Percentiles rank a stretch among this genome's conserved stretches.
These are phyloP conservation scores for Lepisosteus oculatus DNA, from an alignment of 2,113 vertebrate species.

Conservation along the genomic window DNA sequence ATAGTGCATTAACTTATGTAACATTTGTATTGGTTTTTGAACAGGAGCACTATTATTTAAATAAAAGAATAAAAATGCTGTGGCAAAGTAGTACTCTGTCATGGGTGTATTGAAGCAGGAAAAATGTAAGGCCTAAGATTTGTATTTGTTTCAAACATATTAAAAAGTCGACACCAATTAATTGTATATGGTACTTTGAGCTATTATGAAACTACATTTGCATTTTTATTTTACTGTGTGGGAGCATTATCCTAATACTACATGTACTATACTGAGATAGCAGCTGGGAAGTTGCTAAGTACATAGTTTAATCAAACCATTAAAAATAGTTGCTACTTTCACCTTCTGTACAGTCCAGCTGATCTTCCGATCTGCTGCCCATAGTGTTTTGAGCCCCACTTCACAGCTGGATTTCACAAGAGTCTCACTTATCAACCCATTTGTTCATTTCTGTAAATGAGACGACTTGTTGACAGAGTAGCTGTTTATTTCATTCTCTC, in stretches of 20 bases:
- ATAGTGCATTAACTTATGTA: neutral
- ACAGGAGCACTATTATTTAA: neutral
- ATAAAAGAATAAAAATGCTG: too few relatives aligned
- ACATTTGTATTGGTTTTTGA: neutral
- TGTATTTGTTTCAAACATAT: too few relatives aligned
- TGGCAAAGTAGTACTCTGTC: too few relatives aligned
- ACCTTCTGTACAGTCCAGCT: slow-evolving; percentile 16
- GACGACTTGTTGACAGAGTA: slow-evolving; percentile 32
- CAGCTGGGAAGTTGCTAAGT: neutral
- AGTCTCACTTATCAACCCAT: slow-evolving; percentile 26
- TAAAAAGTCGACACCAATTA: too few relatives aligned
- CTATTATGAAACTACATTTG: too few relatives aligned
- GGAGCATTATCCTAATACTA: too few relatives aligned
- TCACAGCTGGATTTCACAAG: slow-evolving; percentile 24
- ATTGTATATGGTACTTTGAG: too few relatives aligned
- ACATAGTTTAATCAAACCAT: neutral
- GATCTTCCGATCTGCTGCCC: neutral
- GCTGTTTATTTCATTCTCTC: slow-evolving; percentile 33
- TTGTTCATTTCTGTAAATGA: slow-evolving; percentile 31
- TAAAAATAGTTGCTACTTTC: neutral
- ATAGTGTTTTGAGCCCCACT: neutral
- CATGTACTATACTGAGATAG: neutral
- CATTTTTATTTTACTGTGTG: too few relatives aligned
- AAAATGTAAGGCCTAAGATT: too few relatives aligned
- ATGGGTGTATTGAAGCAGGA: too few relatives aligned